These are phyloP conservation scores for Dryobotodes eremita DNA, from an alignment of 2,888 invertebrate species.

Conservation along the genomic window DNA sequence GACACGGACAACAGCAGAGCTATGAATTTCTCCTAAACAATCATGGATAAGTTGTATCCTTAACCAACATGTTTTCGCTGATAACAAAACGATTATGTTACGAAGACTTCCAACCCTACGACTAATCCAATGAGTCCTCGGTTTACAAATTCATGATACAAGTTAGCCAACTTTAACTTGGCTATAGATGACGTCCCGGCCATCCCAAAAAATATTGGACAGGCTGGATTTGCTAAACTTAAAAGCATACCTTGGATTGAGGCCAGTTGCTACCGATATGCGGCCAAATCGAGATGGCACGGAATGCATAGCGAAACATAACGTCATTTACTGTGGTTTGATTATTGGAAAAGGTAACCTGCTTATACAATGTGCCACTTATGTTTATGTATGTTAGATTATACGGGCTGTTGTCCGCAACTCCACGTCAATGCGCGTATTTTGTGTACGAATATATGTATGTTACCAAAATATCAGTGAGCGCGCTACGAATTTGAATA, in stretches of 20 bases:
- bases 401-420: too few relatives aligned
- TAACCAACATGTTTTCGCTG: constrained; percentile 67
- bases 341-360: constrained; percentile 68
- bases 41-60: constrained; percentile 72
- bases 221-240: constrained; percentile 73
- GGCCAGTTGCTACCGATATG: constrained; percentile 75
- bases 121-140: constrained; percentile 59
- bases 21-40: constrained; percentile 82
- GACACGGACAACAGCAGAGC: constrained; percentile 73
- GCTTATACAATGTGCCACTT: constrained; percentile 30
- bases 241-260: constrained; percentile 79
- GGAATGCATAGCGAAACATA: constrained; percentile 69
- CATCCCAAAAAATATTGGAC: constrained; percentile 71
- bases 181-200: constrained; percentile 68
- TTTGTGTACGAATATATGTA: too few relatives aligned
- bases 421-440: too few relatives aligned
- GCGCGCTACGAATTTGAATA: neutral
- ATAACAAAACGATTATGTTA: constrained; percentile 60
- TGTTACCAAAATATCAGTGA: neutral
- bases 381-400: neutral
- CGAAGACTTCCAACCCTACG: constrained; percentile 69
- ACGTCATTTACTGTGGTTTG: constrained; percentile 61
- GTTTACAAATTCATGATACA: constrained; percentile 59
- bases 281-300: constrained; percentile 77
- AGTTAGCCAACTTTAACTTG: constrained; percentile 66